These are phyloP conservation scores for Dione vanillae DNA, from an alignment of 2,888 invertebrate genomes.

Conservation along the genomic window DNA sequence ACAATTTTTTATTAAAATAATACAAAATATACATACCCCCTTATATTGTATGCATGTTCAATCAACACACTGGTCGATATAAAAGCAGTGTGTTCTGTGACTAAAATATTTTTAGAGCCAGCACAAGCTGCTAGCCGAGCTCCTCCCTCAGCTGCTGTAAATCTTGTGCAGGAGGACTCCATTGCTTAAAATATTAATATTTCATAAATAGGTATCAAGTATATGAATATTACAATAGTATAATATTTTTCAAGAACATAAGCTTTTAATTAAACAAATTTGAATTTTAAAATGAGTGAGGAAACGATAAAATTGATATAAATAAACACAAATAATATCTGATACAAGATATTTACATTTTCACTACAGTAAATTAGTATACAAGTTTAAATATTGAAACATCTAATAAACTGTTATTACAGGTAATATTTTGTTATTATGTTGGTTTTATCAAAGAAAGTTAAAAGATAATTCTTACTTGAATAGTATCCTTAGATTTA, in stretches of 20 bases:
- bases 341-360: background rate
- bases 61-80: conserved; percentile 94
- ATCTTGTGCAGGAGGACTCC: conserved; percentile 69
- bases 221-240: background rate
- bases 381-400: background rate
- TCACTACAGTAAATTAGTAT: background rate
- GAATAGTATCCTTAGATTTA: background rate
- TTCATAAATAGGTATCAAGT: background rate
- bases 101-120: conserved; percentile 63
- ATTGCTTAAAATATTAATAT: conserved; percentile 47
- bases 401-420: background rate
- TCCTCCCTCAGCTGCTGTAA: conserved; percentile 76
- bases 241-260: background rate
- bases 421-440: background rate
- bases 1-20: too few species aligned
- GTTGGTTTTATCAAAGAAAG: background rate
- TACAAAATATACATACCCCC: conserved; percentile 73
- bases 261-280: background rate
- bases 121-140: conserved; percentile 69
- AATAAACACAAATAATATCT: background rate
- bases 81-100: conserved; percentile 88
- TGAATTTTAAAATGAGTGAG: background rate
- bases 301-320: background rate
- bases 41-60: conserved; percentile 89
- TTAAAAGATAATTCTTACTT: conserved; percentile 5